Evolutionary conservation across 2,113 vertebrate species (phyloP).

Genomic region (Myotis brandtii): DNA sequence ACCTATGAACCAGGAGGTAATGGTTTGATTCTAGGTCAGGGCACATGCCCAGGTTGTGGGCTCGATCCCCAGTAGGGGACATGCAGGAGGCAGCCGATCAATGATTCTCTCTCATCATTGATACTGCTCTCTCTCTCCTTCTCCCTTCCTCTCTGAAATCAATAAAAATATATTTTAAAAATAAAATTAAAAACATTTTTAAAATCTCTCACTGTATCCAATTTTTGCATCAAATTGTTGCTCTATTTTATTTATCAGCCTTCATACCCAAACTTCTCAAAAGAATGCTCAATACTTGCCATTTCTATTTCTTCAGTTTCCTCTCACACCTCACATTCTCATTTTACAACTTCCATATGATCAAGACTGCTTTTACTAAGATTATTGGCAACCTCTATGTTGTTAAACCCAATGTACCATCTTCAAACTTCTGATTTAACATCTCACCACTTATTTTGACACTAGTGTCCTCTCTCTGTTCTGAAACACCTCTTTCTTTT

Average conservation of each 20-base stretch:
- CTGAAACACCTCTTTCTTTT: neutral
- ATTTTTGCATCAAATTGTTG: neutral
- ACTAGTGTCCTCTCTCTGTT: neutral
- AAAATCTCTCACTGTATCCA: neutral
- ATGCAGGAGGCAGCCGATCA: no score
- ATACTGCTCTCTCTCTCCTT: no score
- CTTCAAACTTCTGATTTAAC: constrained; percentile 15
- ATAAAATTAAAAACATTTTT: no score
- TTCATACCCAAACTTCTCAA: neutral
- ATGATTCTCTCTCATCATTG: no score
- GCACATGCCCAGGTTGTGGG: no score
- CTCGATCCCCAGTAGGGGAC: no score
- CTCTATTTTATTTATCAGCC: neutral
- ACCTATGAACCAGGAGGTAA: no score
- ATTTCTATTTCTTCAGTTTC: constrained; percentile 1
- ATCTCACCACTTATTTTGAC: neutral
- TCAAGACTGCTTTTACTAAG: neutral
- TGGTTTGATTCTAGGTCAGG: no score
- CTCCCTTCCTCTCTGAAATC: no score
- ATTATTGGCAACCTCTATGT: neutral
- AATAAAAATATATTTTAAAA: no score
- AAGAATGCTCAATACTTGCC: neutral
- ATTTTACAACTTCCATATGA: neutral
- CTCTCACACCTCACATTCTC: neutral
- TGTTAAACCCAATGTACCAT: neutral